Evolutionary conservation across 2,888 invertebrate species (phyloP), one percentile per base, ranked within the genome.

Genomic region (Limnephilus lunatus): DNA sequence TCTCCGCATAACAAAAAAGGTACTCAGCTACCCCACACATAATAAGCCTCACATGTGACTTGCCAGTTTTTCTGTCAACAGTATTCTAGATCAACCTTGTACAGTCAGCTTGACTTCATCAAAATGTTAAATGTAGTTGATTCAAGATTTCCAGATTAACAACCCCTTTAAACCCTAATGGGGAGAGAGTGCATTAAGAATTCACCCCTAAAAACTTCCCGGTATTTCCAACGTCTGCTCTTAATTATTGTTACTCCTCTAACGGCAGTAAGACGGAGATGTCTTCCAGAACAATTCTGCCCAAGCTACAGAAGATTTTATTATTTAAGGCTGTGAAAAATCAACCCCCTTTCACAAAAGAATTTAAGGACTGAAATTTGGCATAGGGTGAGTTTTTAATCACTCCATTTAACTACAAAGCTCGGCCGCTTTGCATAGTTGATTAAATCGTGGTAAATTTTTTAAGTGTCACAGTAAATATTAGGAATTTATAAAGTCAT

Each of bases 241-340:
- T 86, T 86, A 86, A 86, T 86, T 86, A 68, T 68, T 68, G 86
- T 86, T 48, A 86, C 86, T 30, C 39, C 30, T 48, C 86, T 86
- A 86, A 86, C n/a, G 48, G 44, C 86, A 39, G 86, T 44, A 44
- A 39, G 30, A 86, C 4, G n/a, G 86, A 86, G 86, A 44, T 44
- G 44, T 48, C 86, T 86, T 48, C 86, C 14, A 12, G n/a, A 39
- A 44, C 7, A 31, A 83, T 32, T 39, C 83, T 35, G 25, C 9
- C 68, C 68, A 9, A n/a, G 25, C 35, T 35, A 39, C 35, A 3
- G 86, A 44, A 86, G 86, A 86, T 35, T 1, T 48, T 35, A 48
- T n/a, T 86, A 86, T 86, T 35, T 44, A 86, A 48, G 44, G 15
- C 86, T 48, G 30, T 14, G 86, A 86, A 86, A 86, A 86, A 86